A percentile compares a stretch with the other conserved stretches of the same genome.
Conservation (phyloP, 2,113 vertebrate species). For the Hippolais icterina region DNA sequence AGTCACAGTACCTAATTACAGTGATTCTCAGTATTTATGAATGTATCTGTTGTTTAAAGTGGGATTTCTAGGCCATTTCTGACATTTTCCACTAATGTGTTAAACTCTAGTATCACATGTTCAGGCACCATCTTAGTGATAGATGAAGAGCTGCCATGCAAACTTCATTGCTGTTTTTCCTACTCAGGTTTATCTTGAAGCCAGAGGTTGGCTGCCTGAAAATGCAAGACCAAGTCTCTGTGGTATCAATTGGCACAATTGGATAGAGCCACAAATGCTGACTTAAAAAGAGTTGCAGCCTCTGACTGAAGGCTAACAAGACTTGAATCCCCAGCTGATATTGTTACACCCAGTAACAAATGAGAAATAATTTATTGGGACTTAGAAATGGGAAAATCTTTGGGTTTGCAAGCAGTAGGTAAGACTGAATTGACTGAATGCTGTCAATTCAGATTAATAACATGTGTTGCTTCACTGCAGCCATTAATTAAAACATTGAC, state of each 20-base stretch:
- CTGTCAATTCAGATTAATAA: not conserved
- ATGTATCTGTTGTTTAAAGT: not conserved
- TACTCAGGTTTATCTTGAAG: not conserved
- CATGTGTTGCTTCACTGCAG: not conserved
- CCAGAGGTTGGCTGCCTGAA: not conserved
- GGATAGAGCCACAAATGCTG: not conserved
- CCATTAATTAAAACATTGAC: not conserved
- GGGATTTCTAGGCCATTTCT: not conserved
- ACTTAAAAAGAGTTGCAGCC: not conserved
- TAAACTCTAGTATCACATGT: not conserved
- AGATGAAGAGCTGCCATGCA: not conserved
- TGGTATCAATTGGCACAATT: not conserved
- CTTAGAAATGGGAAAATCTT: not conserved
- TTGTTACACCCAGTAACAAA: not conserved
- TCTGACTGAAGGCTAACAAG: not conserved
- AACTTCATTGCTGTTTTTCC: not conserved
- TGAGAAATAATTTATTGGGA: not conserved
- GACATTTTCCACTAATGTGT: not conserved
- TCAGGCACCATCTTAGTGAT: not conserved
- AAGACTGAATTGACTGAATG: not conserved
- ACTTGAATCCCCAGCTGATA: not conserved
- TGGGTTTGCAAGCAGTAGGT: not conserved
- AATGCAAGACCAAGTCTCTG: not conserved
- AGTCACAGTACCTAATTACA: not conserved
- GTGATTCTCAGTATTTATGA: not conserved